phyloP scores from a whole-genome alignment of 2,113 vertebrate genomes.

The Microtus montanus region DNA sequence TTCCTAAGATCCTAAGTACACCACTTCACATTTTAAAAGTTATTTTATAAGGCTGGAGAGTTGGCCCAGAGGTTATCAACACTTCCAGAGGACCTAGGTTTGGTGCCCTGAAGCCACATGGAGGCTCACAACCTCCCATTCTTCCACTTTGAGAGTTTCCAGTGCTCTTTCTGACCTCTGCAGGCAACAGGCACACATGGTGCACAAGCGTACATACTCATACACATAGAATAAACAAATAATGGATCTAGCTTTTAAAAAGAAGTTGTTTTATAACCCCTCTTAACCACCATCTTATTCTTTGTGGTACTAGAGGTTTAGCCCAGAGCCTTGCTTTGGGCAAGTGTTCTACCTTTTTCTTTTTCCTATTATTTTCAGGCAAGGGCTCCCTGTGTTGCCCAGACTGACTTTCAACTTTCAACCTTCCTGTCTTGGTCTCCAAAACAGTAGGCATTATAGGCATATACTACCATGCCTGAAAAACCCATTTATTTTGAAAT shows the following conservation, averaged over 20 bases:
- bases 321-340: neutral
- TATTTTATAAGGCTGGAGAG: neutral
- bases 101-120: neutral
- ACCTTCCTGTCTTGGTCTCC: too few relatives aligned
- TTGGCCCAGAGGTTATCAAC: neutral
- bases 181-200: neutral
- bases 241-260: neutral
- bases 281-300: neutral
- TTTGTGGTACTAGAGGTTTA: neutral
- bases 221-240: neutral
- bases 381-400: neutral
- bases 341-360: neutral
- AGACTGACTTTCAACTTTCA: too few relatives aligned
- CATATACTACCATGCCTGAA: too few relatives aligned
- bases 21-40: neutral
- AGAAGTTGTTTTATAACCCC: constrained; percentile 16
- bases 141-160: neutral
- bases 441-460: too few relatives aligned
- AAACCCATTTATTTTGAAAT: too few relatives aligned
- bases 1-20: constrained; percentile 24
- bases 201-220: neutral
- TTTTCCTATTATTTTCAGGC: neutral
- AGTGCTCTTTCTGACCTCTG: neutral
- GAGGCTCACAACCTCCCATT: neutral
- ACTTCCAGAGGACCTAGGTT: neutral